These are phyloP conservation scores for Cistogaster globosa DNA, from an alignment of 2,888 invertebrate species.

Conservation along the genomic window DNA sequence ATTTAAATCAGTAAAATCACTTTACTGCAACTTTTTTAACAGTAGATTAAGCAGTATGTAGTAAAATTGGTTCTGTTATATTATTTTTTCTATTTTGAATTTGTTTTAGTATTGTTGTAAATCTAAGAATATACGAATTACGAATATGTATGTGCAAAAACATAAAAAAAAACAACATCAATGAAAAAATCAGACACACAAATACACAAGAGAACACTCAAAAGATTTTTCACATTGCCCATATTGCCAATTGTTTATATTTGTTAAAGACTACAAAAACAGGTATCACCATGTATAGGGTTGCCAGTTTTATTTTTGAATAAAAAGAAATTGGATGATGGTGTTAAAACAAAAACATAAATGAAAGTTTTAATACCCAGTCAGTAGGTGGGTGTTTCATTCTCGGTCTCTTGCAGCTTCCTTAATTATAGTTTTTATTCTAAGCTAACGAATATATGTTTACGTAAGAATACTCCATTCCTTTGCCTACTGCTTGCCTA, in stretches of 20 bases:
- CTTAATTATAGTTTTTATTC: no score
- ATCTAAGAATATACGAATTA: conserved; percentile 1
- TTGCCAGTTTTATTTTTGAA: not conserved
- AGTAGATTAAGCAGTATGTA: conserved; percentile 29
- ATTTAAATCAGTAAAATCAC: conserved; percentile 13
- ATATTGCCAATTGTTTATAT: conserved; percentile 63
- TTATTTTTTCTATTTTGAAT: conserved; percentile 18
- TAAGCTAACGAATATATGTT: no score
- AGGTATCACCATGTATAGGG: not conserved
- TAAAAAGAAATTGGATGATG: no score
- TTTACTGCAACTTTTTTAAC: conserved; percentile 32
- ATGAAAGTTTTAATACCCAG: no score
- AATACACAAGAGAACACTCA: conserved; percentile 41
- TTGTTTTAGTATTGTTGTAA: conserved; percentile 18
- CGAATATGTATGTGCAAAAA: not conserved
- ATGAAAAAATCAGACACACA: conserved; percentile 28
- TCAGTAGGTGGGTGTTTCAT: no score
- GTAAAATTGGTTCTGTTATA: not conserved
- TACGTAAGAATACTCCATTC: no score
- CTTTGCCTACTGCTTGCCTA: no score
- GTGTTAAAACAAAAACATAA: no score
- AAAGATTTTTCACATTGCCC: conserved; percentile 54
- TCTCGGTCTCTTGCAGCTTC: no score
- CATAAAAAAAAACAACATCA: conserved; percentile 38
- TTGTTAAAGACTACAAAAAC: conserved; percentile 45